Conservation (phyloP, 2,797 vertebrate species). For the Gymnoscopelus braueri region DNA sequence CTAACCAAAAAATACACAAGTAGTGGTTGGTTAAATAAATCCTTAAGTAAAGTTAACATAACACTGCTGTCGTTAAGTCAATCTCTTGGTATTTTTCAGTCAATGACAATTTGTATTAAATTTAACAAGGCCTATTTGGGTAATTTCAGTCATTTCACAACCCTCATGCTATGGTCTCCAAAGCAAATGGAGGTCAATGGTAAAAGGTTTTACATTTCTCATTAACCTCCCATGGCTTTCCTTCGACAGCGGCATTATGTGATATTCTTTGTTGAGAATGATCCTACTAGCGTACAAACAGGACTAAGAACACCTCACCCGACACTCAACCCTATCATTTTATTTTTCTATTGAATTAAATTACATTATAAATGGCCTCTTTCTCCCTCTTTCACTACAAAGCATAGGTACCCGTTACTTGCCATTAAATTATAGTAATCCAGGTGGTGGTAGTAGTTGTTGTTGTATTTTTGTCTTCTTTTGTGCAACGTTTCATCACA, state of each 20-base stretch:
- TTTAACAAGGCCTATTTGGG: conserved; percentile 30
- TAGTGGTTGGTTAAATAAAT: conserved; percentile 80
- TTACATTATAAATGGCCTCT: conserved; percentile 76
- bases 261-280: conserved; percentile 69
- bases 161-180: conserved; percentile 9
- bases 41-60: conserved; percentile 63
- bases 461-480: conserved; percentile 65
- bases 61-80: conserved; percentile 63
- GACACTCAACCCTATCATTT: conserved; percentile 73
- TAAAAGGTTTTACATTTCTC: conserved; percentile 32
- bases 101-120: conserved; percentile 33
- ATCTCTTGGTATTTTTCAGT: conserved; percentile 26
- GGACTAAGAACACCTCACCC: conserved; percentile 76
- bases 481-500: conserved; percentile 80
- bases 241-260: conserved; percentile 62
- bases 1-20: conserved; percentile 71
- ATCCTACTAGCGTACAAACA: conserved; percentile 77
- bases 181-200: conserved; percentile 30
- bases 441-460: conserved; percentile 49
- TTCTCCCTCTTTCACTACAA: conserved; percentile 64
- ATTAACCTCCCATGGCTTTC: conserved; percentile 26
- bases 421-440: conserved; percentile 71
- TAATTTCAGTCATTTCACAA: conserved; percentile 8
- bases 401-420: conserved; percentile 78
- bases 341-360: conserved; percentile 67